Conservation (phyloP, 2,888 invertebrate species). For the Phengaris arion region DNA sequence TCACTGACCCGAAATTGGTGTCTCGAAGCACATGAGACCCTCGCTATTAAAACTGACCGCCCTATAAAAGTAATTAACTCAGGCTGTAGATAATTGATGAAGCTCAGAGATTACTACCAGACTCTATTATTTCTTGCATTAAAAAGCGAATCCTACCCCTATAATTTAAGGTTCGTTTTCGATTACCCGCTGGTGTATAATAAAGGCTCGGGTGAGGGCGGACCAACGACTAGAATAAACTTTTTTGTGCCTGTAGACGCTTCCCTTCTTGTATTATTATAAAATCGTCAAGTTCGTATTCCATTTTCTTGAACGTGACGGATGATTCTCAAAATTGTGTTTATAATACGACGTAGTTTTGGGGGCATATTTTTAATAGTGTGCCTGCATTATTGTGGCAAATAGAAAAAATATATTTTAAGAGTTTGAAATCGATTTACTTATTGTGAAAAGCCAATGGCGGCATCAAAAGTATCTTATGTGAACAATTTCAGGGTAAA, state of each 20-base stretch:
- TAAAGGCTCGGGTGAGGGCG: constrained; percentile 67
- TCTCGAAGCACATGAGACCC: constrained; percentile 44
- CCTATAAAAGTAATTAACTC: constrained; percentile 80
- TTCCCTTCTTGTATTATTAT: constrained; percentile 70
- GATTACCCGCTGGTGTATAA: constrained; percentile 43
- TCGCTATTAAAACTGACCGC: constrained; percentile 57
- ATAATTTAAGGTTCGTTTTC: constrained; percentile 40
- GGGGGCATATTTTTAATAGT: constrained; percentile 37
- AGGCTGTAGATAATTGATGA: constrained; percentile 78
- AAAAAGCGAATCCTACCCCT: constrained; percentile 42
- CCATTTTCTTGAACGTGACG: constrained; percentile 65
- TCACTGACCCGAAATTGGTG: constrained; percentile 46
- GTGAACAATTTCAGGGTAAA: no score
- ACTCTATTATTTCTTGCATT: constrained; percentile 42
- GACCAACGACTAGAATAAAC: constrained; percentile 55
- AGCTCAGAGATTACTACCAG: constrained; percentile 72
- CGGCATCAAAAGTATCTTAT: no score
- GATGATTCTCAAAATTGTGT: constrained; percentile 51
- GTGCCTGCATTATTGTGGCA: background rate
- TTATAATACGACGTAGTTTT: constrained; percentile 36
- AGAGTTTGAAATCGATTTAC: background rate
- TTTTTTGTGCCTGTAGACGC: constrained; percentile 49
- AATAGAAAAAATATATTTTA: no score
- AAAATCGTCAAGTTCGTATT: constrained; percentile 69
- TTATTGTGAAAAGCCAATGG: no score